Base-by-base conservation (phyloP, 1,140 invertebrate genomes). In the Limonius californicus region DNA sequence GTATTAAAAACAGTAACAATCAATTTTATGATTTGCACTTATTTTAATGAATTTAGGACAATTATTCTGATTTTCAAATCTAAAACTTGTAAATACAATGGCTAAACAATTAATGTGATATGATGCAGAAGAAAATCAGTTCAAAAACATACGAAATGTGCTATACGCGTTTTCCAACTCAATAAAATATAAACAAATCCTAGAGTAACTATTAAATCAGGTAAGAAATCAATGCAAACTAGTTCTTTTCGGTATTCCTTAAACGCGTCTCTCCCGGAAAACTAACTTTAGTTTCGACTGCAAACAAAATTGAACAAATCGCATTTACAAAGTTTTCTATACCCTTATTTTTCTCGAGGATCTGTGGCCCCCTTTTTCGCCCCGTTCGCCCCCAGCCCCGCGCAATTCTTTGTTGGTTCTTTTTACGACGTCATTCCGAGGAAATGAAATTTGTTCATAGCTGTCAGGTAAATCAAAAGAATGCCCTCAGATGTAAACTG, bases 381-480 rank as follows among this genome's bases (percentile, higher is more conserved):
- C 42, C 16, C 45, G 14, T 50, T 19, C 20, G 19, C 18, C 12
- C 54, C 27, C 20, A 8, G 61, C 59, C 63, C 62, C 45, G 35
- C 59, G 35, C 57, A 66, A 66, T 63, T 63, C 64, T 66, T 66
- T 66, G 63, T 65, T 62, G 61, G 56, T 68, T 62, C 63, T 53
- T 63, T 62, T 68, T 68, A 68, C 63, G 66, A 68, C 63, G 66
- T 62, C 66, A 59, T 68, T 65, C 57, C 61, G 35, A 32, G 57
- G 63, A 68, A 68, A 68, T 65, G 66, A 68, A 68, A 68, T 68
- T 68, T 65, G 59, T 68, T 65, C 66, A 64, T 68, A 59, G 63
- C 62, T 68, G 63, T 65, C 63, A 68, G 66, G 66, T 67, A 64
- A 67, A 67, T 67, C 65, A 64, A 67, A 64, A 66, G 64, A 66